Base-by-base conservation (phyloP, 2,113 vertebrate species). In the Sturnira hondurensis region DNA sequence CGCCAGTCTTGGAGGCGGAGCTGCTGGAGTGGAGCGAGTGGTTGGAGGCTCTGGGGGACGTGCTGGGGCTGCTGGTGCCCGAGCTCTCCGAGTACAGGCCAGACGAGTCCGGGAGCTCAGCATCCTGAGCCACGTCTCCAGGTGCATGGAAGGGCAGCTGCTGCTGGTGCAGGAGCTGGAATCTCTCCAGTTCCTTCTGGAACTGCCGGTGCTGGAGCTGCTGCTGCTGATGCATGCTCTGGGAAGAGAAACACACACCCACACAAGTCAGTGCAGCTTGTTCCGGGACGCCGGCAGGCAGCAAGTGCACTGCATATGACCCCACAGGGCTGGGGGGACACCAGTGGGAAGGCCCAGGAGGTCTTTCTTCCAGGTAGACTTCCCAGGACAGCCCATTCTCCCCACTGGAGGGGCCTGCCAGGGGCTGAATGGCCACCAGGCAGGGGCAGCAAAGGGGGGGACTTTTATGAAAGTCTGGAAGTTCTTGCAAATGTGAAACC, bases 151-250 rank as follows among this genome's bases (percentile, higher is more conserved):
- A 99, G 45, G 99, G 97, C 86, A 98, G 98, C 96, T 99, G 99
- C 98, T 99, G 99, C 15, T 98, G 99, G 97, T 99, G 99, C 94
- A 99, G 97, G 65, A 99, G 98, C 97, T 99, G 99, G 36, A 99
- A 98, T 97, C 99, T 99, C 98, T 99, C 99, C 98, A 99, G 99
- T 97, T 99, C 99, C 74, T 98, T 98, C 98, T 99, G 99, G 94
- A 99, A 99, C 97, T 99, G 99, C 97, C 99, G 99, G 91, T 99
- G 99, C 98, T 99, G 99, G 54, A 99, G 98, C 98, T 99, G 99
- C 98, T 98, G 99, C 97, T 99, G 99, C 98, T 99, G 99, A 31
- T 99, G 99, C 3, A 99, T 97, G 12, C 99, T 99, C 99, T 98
- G 68, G 45, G 86, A 87, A 92, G 95, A 92, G 77, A 96, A 76